Evolutionary conservation across 2,888 invertebrate species (phyloP).

Genomic region (Stenodema calcarata): DNA sequence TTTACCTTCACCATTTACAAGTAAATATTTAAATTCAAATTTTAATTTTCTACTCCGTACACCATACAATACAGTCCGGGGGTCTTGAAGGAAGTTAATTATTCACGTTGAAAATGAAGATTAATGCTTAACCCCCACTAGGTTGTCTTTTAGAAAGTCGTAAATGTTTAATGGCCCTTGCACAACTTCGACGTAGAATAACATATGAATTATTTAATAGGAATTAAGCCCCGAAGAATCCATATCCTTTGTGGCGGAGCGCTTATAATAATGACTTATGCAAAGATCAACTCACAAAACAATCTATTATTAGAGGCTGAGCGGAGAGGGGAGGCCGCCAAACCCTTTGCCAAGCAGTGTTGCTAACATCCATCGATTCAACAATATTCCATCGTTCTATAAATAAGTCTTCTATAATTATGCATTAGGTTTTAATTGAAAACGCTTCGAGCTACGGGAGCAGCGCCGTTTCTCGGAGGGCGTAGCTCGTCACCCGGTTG

Average conservation of each 20-base stretch:
- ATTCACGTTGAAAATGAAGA: conserved; percentile 34
- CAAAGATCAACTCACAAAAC: conserved; percentile 29
- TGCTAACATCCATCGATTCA: conserved; percentile 28
- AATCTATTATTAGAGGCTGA: neutral
- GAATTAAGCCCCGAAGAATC: conserved; percentile 38
- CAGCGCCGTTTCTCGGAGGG: neutral
- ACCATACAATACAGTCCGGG: neutral
- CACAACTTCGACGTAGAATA: conserved; percentile 31
- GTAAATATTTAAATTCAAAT: too few species aligned
- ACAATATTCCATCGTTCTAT: conserved; percentile 29
- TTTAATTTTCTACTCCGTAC: neutral
- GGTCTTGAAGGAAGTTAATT: neutral
- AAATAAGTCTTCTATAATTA: conserved; percentile 39
- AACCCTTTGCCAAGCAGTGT: conserved; percentile 26
- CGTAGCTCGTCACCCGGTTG: neutral
- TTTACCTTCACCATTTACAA: too few species aligned
- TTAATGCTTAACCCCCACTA: conserved; percentile 30
- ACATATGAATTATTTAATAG: conserved; percentile 39
- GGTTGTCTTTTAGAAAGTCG: conserved; percentile 19
- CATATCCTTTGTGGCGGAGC: conserved; percentile 16
- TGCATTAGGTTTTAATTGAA: conserved; percentile 36
- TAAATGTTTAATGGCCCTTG: conserved; percentile 21
- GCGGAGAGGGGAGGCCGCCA: neutral
- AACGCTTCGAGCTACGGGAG: neutral
- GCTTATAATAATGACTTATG: conserved; percentile 41